Evolutionary conservation across 2,888 invertebrate species (phyloP), one percentile per base, ranked within the genome.

Genomic region (Peribatodes rhomboidaria): DNA sequence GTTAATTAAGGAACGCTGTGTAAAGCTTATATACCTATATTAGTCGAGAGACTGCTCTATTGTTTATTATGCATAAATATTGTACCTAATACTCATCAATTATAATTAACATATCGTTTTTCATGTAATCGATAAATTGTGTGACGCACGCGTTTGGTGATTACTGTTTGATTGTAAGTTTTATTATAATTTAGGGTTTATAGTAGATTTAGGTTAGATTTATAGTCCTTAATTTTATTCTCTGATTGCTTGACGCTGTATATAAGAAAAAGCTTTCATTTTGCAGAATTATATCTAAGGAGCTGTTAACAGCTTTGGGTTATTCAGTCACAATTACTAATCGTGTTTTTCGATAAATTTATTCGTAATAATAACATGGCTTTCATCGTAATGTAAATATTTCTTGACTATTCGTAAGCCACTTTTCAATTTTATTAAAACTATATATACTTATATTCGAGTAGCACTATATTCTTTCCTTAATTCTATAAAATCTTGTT

Each of bases 1-100:
- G 89, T 83, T 90, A 88, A 86, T 88, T 92, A 89, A 87, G 89
- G 78, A 78, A 78, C 74, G 88, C 81, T 89, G 88, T 87, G 89
- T 90, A 85, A 84, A 82, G 89, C 89, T 91, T 89, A 81, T 68
- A 76, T n/a, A n/a, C n/a, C 27, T 77, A 74, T 60, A 75, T 74
- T 72, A 71, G 74, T 75, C 72, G 56, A 72, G 72, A 74, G 78
- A 78, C 82, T 84, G 75, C 70, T 68, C 20, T 85, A 79, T 83
- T 79, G 72, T 83, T 83, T 78, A 76, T 73, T 53, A 50, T 50
- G 47, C 52, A 70, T 74, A 54, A 44, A 33, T 55, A 78, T 75
- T 69, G 59, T 68, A 70, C 56, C 31, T 69, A 79, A 85, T 88
- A 90, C 86, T 89, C 88, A 88, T 88, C 86, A 90, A 89, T 89